Evolutionary conservation across 2,113 vertebrate species (phyloP).

Genomic region (Gymnobelideus leadbeateri): DNA sequence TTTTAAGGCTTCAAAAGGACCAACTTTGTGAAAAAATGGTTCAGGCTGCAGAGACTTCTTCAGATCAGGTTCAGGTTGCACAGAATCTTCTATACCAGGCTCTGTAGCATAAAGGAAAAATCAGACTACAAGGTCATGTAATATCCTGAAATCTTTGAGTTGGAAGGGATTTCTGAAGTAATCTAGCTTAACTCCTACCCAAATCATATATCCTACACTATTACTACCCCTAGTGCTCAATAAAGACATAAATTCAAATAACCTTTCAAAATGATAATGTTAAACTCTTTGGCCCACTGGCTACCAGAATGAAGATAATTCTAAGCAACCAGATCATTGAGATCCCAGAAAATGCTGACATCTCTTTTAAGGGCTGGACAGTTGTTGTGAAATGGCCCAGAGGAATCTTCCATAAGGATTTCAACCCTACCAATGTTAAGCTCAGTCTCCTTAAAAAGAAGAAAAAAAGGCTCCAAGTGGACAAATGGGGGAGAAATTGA

Average conservation of each 20-base stretch:
- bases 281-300: not conserved
- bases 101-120: conserved; percentile 77
- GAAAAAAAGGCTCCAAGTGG: too few relatives aligned
- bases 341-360: too few relatives aligned
- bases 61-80: conserved; percentile 63
- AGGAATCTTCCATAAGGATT: too few relatives aligned
- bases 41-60: conserved; percentile 79
- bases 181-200: not conserved
- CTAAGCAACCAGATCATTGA: too few relatives aligned
- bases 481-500: too few relatives aligned
- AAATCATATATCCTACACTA: not conserved
- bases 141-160: not conserved
- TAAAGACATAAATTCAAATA: not conserved
- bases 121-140: conserved; percentile 38
- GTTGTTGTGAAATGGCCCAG: too few relatives aligned
- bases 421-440: too few relatives aligned
- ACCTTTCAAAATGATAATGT: not conserved
- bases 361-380: too few relatives aligned
- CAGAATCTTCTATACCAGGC: conserved; percentile 69
- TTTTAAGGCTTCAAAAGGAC: conserved; percentile 84
- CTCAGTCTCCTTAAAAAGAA: too few relatives aligned
- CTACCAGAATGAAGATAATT: too few relatives aligned
- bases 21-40: conserved; percentile 89
- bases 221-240: not conserved
- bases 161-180: not conserved